phyloP scores from a whole-genome alignment of 2,888 invertebrate genomes.

The Nomada flava region DNA sequence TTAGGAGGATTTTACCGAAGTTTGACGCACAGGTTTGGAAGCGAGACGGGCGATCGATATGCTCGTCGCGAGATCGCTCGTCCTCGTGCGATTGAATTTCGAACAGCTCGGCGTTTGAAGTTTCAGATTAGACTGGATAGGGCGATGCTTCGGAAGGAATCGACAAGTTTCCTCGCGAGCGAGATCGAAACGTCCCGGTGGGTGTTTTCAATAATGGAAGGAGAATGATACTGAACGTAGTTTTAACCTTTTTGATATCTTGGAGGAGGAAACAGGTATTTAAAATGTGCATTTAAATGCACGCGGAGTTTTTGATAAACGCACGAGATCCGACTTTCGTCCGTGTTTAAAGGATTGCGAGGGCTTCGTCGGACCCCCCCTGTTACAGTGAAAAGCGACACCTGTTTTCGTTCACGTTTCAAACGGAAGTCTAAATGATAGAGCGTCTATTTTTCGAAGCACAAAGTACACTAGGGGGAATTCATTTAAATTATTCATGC shows the following conservation, averaged over 20 bases:
- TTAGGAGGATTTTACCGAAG: conserved; percentile 10
- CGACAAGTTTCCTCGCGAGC: background rate
- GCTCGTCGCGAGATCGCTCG: background rate
- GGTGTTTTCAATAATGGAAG: background rate
- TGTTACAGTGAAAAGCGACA: conserved; percentile 8
- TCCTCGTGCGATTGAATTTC: background rate
- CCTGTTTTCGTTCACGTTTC: conserved; percentile 4
- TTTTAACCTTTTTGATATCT: background rate
- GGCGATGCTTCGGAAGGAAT: background rate
- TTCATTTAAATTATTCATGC: background rate
- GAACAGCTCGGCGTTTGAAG: background rate
- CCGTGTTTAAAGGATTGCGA: background rate
- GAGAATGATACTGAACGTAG: background rate
- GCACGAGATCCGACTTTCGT: background rate
- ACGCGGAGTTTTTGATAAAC: background rate
- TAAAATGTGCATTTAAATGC: background rate
- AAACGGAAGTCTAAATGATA: background rate
- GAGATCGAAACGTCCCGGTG: background rate
- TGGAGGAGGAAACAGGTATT: background rate
- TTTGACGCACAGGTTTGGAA: conserved; percentile 15
- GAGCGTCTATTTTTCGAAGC: background rate
- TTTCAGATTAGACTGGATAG: too few relatives aligned
- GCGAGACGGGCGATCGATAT: background rate
- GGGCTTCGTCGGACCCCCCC: background rate
- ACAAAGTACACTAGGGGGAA: background rate